Base-by-base conservation (phyloP, 2,113 vertebrate genomes). In the Oophaga pumilio region DNA sequence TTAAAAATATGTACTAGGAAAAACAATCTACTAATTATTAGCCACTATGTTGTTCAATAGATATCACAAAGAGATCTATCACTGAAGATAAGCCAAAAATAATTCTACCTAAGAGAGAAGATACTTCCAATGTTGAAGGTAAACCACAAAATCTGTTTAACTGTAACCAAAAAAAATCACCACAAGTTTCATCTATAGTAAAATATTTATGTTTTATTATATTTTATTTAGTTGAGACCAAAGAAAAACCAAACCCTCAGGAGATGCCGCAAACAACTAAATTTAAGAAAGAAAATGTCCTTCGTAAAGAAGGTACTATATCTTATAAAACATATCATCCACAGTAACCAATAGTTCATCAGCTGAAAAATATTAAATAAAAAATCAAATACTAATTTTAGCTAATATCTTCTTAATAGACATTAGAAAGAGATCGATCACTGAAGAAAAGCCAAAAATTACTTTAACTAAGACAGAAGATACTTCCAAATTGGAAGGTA, bases 91-190 rank as follows among this genome's bases (percentile, higher is more conserved):
- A 84, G 81, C 56, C 66, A 79, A 12, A 26, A 83, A 71, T 77
- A 22, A 15, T 1, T 85, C 7, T 69, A 73, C 59, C 83, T 52
- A 64, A 84, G 62, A 88, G 71, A 90, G 87, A 91, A 84, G 74
- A 85, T 26, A 22, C 33, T 79, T 49, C 78, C 26, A 49, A 43
- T 86, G 50, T 68, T 17, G 79, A 87, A 90, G 84, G 71, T 85
- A 86, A n/a, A 59, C 49, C 6, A 78, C 6, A 0, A 56, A 66
- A 13, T 13, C 56, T 85, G 18, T 89, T 24, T 43, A 80, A 33
- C 7, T 52, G 4, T 43, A 15, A 82, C 3, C n/a, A 59, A 68
- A 68, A 4, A 1, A 11, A 62, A n/a, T n/a, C n/a, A n/a, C 17
- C 43, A n/a, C 8, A 82, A 9, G 20, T 11, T n/a, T 64, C 22